Conservation (phyloP, 2,113 vertebrate species). For the Zeus faber region DNA sequence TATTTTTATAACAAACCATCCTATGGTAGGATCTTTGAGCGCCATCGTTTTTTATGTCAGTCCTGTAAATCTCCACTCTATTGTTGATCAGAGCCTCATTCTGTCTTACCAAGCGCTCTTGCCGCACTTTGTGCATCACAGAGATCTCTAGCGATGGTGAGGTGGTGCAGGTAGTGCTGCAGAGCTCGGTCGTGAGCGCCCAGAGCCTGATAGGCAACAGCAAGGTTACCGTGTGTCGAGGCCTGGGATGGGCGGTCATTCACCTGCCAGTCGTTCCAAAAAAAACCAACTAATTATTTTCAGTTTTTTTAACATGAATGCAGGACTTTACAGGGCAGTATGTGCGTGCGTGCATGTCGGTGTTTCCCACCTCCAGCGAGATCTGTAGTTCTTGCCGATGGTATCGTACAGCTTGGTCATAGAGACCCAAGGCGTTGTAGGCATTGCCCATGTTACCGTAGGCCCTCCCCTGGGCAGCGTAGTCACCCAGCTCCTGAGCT, state of each 20-base stretch:
- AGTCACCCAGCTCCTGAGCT: slow-evolving; percentile 89
- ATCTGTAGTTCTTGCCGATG: slow-evolving; percentile 96
- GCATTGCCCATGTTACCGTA: slow-evolving; percentile 98
- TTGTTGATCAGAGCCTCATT: no score
- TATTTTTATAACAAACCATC: no score
- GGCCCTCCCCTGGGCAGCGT: slow-evolving; percentile 88
- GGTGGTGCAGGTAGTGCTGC: slow-evolving; percentile 94
- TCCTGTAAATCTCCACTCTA: no score
- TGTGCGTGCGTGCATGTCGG: not conserved
- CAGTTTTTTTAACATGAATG: not conserved
- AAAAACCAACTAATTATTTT: no score
- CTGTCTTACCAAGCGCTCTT: slow-evolving; percentile 87
- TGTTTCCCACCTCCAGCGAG: slow-evolving; percentile 82
- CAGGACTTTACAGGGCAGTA: not conserved
- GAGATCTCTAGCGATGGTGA: slow-evolving; percentile 89
- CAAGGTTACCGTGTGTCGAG: slow-evolving; percentile 91
- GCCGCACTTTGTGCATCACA: slow-evolving; percentile 89
- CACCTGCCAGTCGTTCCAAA: slow-evolving; percentile 66
- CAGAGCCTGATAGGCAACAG: slow-evolving; percentile 90
- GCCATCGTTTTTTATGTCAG: no score
- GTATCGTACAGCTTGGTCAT: slow-evolving; percentile 90
- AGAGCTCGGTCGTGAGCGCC: slow-evolving; percentile 91
- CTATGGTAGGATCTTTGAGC: no score
- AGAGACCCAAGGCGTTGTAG: slow-evolving; percentile 84
- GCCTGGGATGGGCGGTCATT: slow-evolving; percentile 93